These are phyloP conservation scores for Ornithoptera priamus DNA, from an alignment of 2,888 invertebrate species.

Conservation along the genomic window DNA sequence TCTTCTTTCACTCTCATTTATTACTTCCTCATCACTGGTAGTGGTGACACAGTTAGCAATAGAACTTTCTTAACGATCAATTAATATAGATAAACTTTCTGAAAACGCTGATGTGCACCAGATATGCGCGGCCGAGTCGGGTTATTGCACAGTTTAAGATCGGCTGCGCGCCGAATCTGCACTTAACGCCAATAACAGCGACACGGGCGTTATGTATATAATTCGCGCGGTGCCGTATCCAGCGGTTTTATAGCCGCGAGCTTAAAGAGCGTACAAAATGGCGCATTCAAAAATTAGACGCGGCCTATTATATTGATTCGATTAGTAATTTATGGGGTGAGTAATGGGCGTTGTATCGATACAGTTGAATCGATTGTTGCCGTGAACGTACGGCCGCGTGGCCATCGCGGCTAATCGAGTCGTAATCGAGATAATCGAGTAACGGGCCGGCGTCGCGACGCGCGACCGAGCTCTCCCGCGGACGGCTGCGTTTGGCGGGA, in stretches of 20 bases:
- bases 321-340: conserved; percentile 76
- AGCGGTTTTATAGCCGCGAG: conserved; percentile 45
- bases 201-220: background rate
- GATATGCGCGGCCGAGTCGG: background rate
- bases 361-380: conserved; percentile 58
- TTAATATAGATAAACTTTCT: background rate
- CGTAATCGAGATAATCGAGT: conserved; percentile 47
- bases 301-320: conserved; percentile 74
- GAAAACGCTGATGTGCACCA: conserved; percentile 3
- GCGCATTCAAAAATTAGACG: conserved; percentile 68
- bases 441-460: conserved; percentile 44
- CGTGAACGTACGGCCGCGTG: conserved; percentile 51
- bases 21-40: no score
- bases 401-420: conserved; percentile 54
- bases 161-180: conserved; percentile 10
- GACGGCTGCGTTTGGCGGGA: conserved; percentile 11
- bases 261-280: conserved; percentile 57
- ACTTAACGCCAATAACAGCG: conserved; percentile 2
- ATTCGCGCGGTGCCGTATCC: conserved; percentile 39
- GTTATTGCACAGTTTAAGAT: conserved; percentile 18
- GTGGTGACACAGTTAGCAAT: no score
- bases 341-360: conserved; percentile 67
- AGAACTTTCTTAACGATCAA: background rate
- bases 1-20: no score
- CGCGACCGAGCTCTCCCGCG: background rate